Evolutionary conservation across 1,140 invertebrate species (phyloP), one percentile per base, ranked within the genome.

Genomic region (Lycorma delicatula): DNA sequence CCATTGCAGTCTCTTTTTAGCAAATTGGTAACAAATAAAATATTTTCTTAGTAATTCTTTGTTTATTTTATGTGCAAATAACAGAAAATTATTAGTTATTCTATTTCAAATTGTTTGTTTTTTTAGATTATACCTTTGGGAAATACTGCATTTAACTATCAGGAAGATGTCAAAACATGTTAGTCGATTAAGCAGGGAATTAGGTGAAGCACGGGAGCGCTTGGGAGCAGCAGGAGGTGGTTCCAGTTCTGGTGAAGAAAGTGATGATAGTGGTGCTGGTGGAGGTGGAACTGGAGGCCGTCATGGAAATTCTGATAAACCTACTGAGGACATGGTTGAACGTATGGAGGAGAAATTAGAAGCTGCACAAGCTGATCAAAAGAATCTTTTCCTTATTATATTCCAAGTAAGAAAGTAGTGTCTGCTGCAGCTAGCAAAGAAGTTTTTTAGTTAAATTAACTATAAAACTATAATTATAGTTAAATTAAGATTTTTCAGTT

Each of bases 91-190:
- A n/a, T n/a, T n/a, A n/a, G n/a, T n/a, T n/a, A n/a, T n/a, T n/a
- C n/a, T n/a, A n/a, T n/a, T n/a, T n/a, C n/a, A n/a, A n/a, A n/a
- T n/a, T n/a, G n/a, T n/a, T n/a, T n/a, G n/a, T n/a, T n/a, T n/a
- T n/a, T n/a, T n/a, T n/a, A 86, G 84, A 66, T 82, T 88, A 64
- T 97, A 93, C 69, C 81, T 97, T n/a, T 98, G 95, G 95, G 95
- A 98, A 76, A 92, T 98, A 54, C 75, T 98, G 12, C 93, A 98
- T 73, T 74, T 93, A 46, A 97, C 93, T 1, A 96, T 98, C 58
- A 87, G 91, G 63, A 97, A 97, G 75, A 97, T 97, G 86, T 93
- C 91, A 67, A 93, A 93, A 70, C 91, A 97, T 68, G 93, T 98
- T 0, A 83, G 84, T 1, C 91, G 93, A 68, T 73, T 97, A 81